Percentiles rank a stretch among this genome's conserved stretches.
Conservation (phyloP, 2,113 vertebrate genomes). For the Epinephelus moara region DNA sequence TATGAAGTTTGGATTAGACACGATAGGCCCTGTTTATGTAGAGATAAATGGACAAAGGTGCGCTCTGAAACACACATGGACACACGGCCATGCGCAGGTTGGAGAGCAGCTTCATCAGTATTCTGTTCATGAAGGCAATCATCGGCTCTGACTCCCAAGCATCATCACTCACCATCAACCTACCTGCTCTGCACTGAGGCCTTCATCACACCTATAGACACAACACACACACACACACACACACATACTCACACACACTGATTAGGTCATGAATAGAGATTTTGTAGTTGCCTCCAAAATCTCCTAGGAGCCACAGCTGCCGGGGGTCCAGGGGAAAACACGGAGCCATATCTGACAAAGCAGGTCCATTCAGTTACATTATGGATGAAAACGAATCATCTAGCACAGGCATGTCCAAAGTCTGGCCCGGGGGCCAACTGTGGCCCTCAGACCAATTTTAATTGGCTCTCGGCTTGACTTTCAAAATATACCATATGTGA, state of each 20-base stretch:
- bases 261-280: conserved; percentile 30
- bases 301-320: conserved; percentile 6
- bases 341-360: neutral
- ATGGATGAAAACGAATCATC: neutral
- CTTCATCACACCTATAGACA: conserved; percentile 25
- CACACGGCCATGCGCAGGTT: neutral
- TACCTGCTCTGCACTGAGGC: conserved; percentile 28
- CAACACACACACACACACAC: neutral
- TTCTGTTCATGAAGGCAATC: conserved; percentile 69
- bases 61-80: neutral
- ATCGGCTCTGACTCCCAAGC: conserved; percentile 50
- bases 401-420: too few relatives aligned
- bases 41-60: conserved; percentile 4
- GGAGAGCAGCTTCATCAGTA: conserved; percentile 63
- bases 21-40: neutral
- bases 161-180: conserved; percentile 57
- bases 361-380: neutral
- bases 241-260: conserved; percentile 1
- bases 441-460: too few relatives aligned
- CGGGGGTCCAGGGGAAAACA: neutral
- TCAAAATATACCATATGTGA: too few relatives aligned
- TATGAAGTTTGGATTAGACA: conserved; percentile 30
- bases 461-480: too few relatives aligned
- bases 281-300: conserved; percentile 18
- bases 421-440: too few relatives aligned